Base-by-base conservation (phyloP, 2,113 vertebrate genomes). In the Chinchilla lanigera region DNA sequence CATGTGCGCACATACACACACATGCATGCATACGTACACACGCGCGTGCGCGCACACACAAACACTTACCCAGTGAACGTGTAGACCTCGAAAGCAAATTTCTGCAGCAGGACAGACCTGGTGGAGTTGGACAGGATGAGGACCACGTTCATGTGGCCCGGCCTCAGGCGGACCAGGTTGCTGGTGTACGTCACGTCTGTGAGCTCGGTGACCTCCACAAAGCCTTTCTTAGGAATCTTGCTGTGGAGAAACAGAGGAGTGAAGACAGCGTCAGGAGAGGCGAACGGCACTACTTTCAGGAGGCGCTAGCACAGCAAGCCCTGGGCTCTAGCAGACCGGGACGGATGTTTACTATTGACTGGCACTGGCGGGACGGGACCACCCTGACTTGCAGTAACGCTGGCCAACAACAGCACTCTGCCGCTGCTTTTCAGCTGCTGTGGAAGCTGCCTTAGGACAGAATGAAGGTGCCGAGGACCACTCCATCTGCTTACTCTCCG, bases 91-190 rank as follows among this genome's bases (percentile, higher is more conserved):
- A 99, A 98, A 75, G 99, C 99, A 33, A 99, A 99, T 97, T 99
- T 99, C 99, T 99, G 99, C 5, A 99, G 99, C 12, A 99, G 99
- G 30, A 98, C 97, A 24, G 99, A 99, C 98, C 99, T 99, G 96
- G 99, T 99, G 56, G 99, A 97, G 61, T 99, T 99, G 0, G 99
- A 99, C n/a, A 99, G 99, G 86, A 99, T 99, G 95, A 99, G 98
- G 88, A 99, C 99, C n/a, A 99, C 99, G 0, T 99, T 99, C 97
- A 99, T 99, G 98, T 99, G 99, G 8, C 99, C 99, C 0, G 99
- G 99, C 96, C 99, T 98, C 97, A 99, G 98, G 95, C 99, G 99
- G 11, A 99, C 99, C 96, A 99, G 89, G 98, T 99, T 99, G 95
- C 99, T 99, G 92, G 98, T 99, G 97, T 99, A 99, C 0, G 99